Conservation (phyloP, 2,113 vertebrate species). For the Burhinus bistriatus region DNA sequence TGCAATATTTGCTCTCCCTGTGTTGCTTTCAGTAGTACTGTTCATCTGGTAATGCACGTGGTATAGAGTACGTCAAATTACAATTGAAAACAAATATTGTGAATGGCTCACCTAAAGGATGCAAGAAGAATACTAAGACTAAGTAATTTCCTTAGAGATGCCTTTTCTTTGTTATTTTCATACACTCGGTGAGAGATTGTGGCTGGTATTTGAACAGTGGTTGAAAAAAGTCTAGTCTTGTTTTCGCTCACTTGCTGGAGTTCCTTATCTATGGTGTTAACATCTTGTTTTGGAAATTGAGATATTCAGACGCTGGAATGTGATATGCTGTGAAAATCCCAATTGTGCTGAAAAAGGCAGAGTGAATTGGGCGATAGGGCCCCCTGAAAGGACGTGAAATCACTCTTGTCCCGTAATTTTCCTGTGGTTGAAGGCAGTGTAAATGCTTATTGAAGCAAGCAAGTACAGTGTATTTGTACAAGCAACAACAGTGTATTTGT, state of each 20-base stretch:
- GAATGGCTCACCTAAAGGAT: neutral
- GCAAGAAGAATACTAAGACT: neutral
- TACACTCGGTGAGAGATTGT: neutral
- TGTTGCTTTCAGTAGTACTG: neutral
- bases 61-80: neutral
- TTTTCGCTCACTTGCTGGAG: neutral
- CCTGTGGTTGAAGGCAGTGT: neutral
- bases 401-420: neutral
- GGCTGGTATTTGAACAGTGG: neutral
- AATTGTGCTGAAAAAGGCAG: neutral
- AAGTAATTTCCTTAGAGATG: neutral
- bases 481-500: neutral
- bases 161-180: neutral
- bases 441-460: slow-evolving; percentile 6
- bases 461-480: neutral
- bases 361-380: neutral
- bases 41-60: neutral
- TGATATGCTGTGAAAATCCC: neutral
- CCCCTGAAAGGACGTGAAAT: neutral
- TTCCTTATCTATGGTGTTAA: neutral
- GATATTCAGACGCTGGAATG: neutral
- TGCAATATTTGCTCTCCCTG: neutral
- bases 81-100: neutral
- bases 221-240: neutral
- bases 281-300: slow-evolving; percentile 6